These are phyloP conservation scores for Cosmia pyralina DNA, from an alignment of 2,888 invertebrate genomes.

Conservation along the genomic window DNA sequence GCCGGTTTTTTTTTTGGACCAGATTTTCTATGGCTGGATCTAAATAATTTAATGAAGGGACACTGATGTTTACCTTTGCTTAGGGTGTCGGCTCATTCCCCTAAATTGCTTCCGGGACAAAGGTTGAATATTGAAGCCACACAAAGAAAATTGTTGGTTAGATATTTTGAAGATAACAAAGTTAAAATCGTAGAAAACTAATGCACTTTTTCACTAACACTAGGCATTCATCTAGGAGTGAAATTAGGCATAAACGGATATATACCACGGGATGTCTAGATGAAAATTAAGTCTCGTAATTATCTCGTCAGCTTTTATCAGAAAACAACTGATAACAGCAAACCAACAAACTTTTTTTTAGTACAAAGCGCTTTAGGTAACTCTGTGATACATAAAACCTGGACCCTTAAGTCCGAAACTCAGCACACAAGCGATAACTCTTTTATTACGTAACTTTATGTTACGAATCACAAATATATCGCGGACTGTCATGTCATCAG, in stretches of 20 bases:
- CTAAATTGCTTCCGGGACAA: neutral
- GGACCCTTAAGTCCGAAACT: slow-evolving; percentile 14
- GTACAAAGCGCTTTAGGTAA: slow-evolving; percentile 1
- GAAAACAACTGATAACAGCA: neutral
- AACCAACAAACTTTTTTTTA: slow-evolving; percentile 8
- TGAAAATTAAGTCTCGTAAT: too few relatives aligned
- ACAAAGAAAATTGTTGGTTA: neutral
- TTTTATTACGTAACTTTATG: slow-evolving; percentile 35
- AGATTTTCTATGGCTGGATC: neutral
- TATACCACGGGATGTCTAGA: too few relatives aligned
- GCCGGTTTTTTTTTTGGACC: too few relatives aligned
- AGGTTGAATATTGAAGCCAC: neutral
- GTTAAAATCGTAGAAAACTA: too few relatives aligned
- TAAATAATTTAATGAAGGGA: neutral
- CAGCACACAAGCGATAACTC: slow-evolving; percentile 35
- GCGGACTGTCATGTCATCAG: slow-evolving; percentile 5
- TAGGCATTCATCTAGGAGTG: too few relatives aligned
- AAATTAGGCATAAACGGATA: too few relatives aligned
- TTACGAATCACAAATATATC: slow-evolving; percentile 23
- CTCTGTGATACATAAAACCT: slow-evolving; percentile 16
- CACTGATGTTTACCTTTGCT: neutral
- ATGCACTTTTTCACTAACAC: too few relatives aligned
- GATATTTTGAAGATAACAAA: neutral
- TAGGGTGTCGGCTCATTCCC: neutral
- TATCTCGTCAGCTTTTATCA: neutral